phyloP scores from a whole-genome alignment of 2,888 invertebrate genomes.

The Yponomeuta evonymella region DNA sequence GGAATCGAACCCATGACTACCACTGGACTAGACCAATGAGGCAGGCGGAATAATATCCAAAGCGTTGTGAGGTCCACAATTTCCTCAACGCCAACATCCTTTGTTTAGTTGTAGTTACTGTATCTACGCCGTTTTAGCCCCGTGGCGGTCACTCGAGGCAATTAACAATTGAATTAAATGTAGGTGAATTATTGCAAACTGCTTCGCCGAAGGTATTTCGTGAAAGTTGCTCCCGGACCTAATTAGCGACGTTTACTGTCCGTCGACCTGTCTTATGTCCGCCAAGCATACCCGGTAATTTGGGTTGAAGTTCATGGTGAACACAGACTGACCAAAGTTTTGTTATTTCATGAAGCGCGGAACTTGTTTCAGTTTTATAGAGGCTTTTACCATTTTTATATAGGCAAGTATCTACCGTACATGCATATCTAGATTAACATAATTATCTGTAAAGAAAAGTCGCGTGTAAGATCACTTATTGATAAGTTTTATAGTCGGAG shows the following conservation, averaged over 20 bases:
- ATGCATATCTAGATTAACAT: not conserved
- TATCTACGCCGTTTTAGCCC: not conserved
- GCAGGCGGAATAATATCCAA: not conserved
- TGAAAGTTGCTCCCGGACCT: slow-evolving; percentile 1
- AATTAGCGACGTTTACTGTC: not conserved
- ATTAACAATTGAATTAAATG: slow-evolving; percentile 4
- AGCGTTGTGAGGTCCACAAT: too few species aligned
- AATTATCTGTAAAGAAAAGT: not conserved
- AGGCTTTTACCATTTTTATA: not conserved
- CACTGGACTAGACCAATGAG: not conserved
- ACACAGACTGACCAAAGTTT: not conserved
- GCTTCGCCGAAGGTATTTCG: not conserved
- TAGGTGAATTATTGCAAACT: not conserved
- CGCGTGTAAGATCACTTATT: not conserved
- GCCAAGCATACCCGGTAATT: not conserved
- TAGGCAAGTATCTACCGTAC: not conserved
- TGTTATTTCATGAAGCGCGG: not conserved
- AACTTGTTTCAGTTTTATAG: not conserved
- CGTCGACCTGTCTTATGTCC: not conserved
- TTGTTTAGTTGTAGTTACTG: slow-evolving; percentile 8
- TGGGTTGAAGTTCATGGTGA: not conserved
- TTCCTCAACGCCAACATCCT: not conserved
- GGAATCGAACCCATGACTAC: not conserved
- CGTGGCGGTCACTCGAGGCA: not conserved
- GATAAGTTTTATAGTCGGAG: not conserved